A percentile compares a stretch with the other conserved stretches of the same genome.
These are phyloP conservation scores for Chitala chitala DNA, from an alignment of 2,113 vertebrate genomes.

Conservation along the genomic window DNA sequence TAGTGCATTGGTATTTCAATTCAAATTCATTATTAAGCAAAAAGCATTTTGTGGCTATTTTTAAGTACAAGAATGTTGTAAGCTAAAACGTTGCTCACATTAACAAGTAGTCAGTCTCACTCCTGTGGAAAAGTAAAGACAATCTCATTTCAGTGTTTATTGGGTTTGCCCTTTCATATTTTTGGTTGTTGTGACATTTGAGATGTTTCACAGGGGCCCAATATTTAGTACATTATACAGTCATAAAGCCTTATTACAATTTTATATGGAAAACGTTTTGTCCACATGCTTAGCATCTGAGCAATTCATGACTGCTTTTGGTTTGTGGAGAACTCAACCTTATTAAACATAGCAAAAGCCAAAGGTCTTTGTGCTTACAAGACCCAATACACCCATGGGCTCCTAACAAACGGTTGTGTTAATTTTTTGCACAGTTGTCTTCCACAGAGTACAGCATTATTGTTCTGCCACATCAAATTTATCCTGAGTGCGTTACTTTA, in stretches of 20 bases:
- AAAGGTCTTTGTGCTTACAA: background rate
- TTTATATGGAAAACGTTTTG: background rate
- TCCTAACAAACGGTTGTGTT: background rate
- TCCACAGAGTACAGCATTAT: background rate
- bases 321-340: background rate
- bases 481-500: background rate
- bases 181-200: background rate
- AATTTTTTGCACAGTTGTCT: background rate
- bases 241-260: background rate
- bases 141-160: background rate
- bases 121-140: background rate
- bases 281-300: background rate
- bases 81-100: background rate
- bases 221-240: background rate
- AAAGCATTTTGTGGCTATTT: background rate
- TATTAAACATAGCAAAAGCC: background rate
- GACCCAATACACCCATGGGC: background rate
- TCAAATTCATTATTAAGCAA: background rate
- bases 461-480: background rate
- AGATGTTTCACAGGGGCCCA: background rate
- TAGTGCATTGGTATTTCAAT: too few species aligned
- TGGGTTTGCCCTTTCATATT: background rate
- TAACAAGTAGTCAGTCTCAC: background rate
- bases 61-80: background rate
- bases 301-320: background rate